phyloP scores from a whole-genome alignment of 2,888 invertebrate genomes.

The Cheilosia scutellata region DNA sequence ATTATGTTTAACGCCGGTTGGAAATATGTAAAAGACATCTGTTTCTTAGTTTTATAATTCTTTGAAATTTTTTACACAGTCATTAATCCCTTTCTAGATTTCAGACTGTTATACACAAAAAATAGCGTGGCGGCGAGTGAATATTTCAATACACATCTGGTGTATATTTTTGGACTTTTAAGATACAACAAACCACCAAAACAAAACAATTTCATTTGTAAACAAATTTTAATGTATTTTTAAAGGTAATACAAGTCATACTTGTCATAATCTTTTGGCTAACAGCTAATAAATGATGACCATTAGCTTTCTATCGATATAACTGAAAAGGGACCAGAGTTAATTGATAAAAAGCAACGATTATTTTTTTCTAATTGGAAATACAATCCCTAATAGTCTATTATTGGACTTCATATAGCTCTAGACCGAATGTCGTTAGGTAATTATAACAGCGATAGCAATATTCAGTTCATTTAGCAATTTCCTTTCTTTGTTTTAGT shows the following conservation, averaged over 20 bases:
- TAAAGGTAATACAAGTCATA: too few relatives aligned
- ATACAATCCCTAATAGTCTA: conserved; percentile 19
- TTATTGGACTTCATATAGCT: conserved; percentile 18
- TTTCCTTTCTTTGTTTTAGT: not conserved
- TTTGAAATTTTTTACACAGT: conserved; percentile 10
- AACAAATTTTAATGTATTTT: too few relatives aligned
- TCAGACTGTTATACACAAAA: not conserved
- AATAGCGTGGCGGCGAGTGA: too few relatives aligned
- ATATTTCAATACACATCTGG: too few relatives aligned
- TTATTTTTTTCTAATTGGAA: conserved; percentile 16
- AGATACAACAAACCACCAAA: too few relatives aligned
- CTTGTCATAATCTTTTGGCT: not conserved
- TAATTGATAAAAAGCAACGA: conserved; percentile 22
- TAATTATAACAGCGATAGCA: conserved; percentile 17
- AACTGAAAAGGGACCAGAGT: too few relatives aligned
- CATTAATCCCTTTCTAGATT: conserved; percentile 20
- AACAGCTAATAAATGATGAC: too few relatives aligned
- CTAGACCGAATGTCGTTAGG: not conserved
- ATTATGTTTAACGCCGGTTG: conserved; percentile 18
- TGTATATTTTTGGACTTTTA: too few relatives aligned
- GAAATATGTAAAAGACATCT: conserved; percentile 10
- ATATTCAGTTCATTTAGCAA: not conserved
- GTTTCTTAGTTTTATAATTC: conserved; percentile 23
- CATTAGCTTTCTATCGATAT: too few relatives aligned
- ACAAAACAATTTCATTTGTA: too few relatives aligned